Evolutionary conservation across 1,140 invertebrate species (phyloP), one percentile per base, ranked within the genome.

Genomic region (Pissodes strobi): DNA sequence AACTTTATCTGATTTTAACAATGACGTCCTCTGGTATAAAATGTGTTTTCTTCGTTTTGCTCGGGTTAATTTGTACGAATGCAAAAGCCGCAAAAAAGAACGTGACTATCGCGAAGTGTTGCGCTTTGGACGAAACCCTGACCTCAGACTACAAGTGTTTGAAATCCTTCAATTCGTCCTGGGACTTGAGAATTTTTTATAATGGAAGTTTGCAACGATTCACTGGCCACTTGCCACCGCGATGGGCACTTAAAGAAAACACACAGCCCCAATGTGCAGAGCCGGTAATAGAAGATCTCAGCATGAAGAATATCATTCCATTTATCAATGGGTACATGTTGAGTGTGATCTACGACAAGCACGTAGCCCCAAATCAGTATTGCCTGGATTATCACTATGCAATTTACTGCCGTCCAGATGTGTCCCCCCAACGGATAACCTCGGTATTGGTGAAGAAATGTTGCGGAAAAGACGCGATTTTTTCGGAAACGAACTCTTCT

Each of bases 381-480:
- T 76, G 74, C 45, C 22, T 76, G 9, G 74, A 76, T 49, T 71
- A 74, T 43, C 48, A 70, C 8, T 58, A 65, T 12, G 69, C 60
- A 0, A 39, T 73, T 21, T 53, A 69, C 9, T 76, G 74, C 49
- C 30, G 48, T 12, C 57, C 63, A 5, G 62, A 69, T 21, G 56
- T 53, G 8, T 15, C 12, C 19, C 53, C 69, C 10, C 30, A 66
- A 10, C 57, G 43, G 18, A 34, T 64, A 2, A 62, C 64, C 10
- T 66, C 55, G 8, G 59, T 79, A 13, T 72, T 73, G 45, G 72
- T 85, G 30, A 79, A 79, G 64, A 83, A 87, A 75, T 87, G 86
- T 64, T 86, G 87, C 67, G 82, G 85, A 19, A 69, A 82, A 58
- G 77, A 81, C 56, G 80, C 82, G 3, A 76, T 80, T 48, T 90